These are phyloP conservation scores for Gorsachius magnificus DNA, from an alignment of 2,797 vertebrate genomes.

Conservation along the genomic window DNA sequence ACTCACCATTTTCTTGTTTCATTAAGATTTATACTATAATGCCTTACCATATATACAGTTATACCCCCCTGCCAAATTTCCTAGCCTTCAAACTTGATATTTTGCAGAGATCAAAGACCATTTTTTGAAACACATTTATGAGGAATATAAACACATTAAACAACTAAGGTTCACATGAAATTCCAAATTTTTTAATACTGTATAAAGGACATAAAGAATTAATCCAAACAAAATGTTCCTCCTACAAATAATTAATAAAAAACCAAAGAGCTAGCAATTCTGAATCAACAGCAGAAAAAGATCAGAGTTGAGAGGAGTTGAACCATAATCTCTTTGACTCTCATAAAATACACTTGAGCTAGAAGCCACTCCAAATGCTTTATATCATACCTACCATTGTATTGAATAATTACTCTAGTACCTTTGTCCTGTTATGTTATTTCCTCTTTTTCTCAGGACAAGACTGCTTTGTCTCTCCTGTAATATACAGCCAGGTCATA, in stretches of 20 bases:
- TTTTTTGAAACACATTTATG: background rate
- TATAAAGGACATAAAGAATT: background rate
- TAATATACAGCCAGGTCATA: background rate
- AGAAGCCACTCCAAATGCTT: background rate
- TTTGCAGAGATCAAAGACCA: background rate
- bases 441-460: background rate
- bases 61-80: background rate
- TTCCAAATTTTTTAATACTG: background rate
- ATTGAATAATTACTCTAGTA: background rate
- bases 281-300: background rate
- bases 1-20: background rate
- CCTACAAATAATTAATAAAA: background rate
- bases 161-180: background rate
- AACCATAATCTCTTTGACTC: background rate
- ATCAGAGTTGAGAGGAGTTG: background rate
- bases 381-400: background rate
- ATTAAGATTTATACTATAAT: background rate
- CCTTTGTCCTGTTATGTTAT: background rate
- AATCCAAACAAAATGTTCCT: background rate
- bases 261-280: background rate
- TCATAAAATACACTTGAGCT: background rate
- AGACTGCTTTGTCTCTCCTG: background rate
- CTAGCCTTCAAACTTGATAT: background rate
- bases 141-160: background rate
- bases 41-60: background rate